Evolutionary conservation across 2,888 invertebrate species (phyloP).

Genomic region (Palloptera scutellata): DNA sequence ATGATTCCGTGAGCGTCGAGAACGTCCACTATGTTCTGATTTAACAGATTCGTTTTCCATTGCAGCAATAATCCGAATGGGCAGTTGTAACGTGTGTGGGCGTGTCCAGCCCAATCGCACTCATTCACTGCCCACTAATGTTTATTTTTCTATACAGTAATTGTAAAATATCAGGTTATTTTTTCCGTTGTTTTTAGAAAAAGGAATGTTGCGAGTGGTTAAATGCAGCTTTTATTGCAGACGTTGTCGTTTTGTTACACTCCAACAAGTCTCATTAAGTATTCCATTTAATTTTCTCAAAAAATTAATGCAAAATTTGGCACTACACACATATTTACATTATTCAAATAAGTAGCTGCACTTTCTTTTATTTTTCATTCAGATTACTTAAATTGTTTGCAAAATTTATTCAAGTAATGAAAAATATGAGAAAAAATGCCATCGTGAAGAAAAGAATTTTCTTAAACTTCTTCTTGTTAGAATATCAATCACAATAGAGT

Average conservation of each 20-base stretch:
- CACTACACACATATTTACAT: neutral
- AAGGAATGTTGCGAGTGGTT: neutral
- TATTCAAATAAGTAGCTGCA: neutral
- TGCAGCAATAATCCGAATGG: conserved; percentile 44
- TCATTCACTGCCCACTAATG: neutral
- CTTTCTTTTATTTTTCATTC: neutral
- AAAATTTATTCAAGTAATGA: neutral
- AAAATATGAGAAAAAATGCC: conserved; percentile 3
- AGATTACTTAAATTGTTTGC: neutral
- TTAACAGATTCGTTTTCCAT: conserved; percentile 95
- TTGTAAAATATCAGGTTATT: neutral
- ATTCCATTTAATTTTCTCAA: neutral
- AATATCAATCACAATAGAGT: neutral
- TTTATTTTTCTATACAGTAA: neutral
- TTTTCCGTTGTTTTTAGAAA: neutral
- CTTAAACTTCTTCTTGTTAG: neutral
- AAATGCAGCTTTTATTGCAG: conserved; percentile 11
- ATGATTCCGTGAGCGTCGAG: conserved; percentile 74
- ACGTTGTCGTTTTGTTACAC: conserved; percentile 21
- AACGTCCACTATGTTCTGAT: conserved; percentile 88
- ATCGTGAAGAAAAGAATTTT: conserved; percentile 7
- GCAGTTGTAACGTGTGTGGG: conserved; percentile 12
- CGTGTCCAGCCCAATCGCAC: conserved; percentile 8
- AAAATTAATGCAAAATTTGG: neutral
- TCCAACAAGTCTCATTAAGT: conserved; percentile 21